phyloP scores from a whole-genome alignment of 2,113 vertebrate species.

The Aegithalos caudatus region DNA sequence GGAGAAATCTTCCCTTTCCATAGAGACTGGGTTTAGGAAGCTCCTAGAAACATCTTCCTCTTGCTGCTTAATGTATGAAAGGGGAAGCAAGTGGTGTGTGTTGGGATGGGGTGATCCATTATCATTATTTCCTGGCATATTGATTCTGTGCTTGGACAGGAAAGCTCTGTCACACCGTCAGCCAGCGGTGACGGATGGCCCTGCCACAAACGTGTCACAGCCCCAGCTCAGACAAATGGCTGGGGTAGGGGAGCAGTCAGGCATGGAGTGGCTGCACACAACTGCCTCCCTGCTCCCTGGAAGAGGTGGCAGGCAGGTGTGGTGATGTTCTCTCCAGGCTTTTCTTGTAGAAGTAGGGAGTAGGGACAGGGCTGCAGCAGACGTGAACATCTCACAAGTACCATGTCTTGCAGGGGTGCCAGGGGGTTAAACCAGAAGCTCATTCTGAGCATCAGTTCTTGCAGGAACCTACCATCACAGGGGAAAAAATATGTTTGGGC shows the following conservation, averaged over 20 bases:
- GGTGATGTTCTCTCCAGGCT: neutral
- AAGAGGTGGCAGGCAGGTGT: neutral
- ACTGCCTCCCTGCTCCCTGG: neutral
- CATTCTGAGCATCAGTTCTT: neutral
- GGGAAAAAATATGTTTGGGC: neutral
- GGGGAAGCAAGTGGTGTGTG: neutral
- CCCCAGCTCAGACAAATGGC: neutral
- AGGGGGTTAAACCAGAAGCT: neutral
- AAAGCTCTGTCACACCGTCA: neutral
- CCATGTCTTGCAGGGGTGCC: neutral
- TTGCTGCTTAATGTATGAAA: neutral
- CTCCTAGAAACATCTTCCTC: neutral
- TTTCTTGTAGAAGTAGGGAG: neutral
- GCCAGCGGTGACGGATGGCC: neutral
- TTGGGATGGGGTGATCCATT: slow-evolving; percentile 32
- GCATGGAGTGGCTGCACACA: neutral
- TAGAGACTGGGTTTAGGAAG: neutral
- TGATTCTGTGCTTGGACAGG: slow-evolving; percentile 62
- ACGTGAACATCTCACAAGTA: neutral
- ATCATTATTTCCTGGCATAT: slow-evolving; percentile 65
- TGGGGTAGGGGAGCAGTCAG: neutral
- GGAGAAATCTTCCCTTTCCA: neutral
- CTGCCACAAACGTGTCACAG: neutral
- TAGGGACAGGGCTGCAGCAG: neutral
- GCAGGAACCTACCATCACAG: neutral